Evolutionary conservation across 1,140 invertebrate genomes (phyloP), one percentile per base, ranked within the genome.

Genomic region (Drosophila saltans): DNA sequence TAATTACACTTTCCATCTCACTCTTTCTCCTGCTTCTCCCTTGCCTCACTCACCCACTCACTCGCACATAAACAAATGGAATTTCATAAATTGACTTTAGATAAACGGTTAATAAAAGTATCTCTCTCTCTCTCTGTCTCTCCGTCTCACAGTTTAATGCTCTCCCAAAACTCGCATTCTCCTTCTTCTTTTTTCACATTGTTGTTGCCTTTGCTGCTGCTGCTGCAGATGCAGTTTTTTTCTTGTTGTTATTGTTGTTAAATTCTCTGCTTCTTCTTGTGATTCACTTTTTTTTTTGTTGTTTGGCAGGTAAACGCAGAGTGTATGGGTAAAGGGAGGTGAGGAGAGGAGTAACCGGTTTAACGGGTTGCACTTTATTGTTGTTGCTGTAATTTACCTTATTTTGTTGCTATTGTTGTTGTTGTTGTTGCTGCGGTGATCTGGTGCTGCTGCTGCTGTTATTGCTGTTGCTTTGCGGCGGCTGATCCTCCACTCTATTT

Each of bases 401-500:
- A 62, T 62, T 63, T 52, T 36, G 33, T 33, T 61, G 40, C 55
- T 62, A 48, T 57, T 56, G 48, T 60, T 58, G 40, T 56, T 62
- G 60, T 57, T 56, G 48, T 60, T 58, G 45, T 52, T 8, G 45
- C 24, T 61, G 45, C 11, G 9, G 69, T 57, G 55, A 28, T 57
- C 28, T 57, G 55, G 30, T 59, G 45, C 41, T 8, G 45, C 24
- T 61, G 45, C 11, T 7, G 69, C 28, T 57, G 55, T 11, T 59
- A 11, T n/a, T 59, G 57, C 16, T 58, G 16, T 9, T 58, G 26
- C 5, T 6, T 16, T 30, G 33, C 16, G 30, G 56, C 9, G 7
- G 28, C 24, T 56, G 52, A 58, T 58, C 26, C 56, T 58, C 56
- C 30, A 16, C 56, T 58, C 56, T 58, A 33, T 36, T 36, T 36